These are phyloP conservation scores for Crotalus adamanteus DNA, from an alignment of 2,797 vertebrate genomes.

Conservation along the genomic window DNA sequence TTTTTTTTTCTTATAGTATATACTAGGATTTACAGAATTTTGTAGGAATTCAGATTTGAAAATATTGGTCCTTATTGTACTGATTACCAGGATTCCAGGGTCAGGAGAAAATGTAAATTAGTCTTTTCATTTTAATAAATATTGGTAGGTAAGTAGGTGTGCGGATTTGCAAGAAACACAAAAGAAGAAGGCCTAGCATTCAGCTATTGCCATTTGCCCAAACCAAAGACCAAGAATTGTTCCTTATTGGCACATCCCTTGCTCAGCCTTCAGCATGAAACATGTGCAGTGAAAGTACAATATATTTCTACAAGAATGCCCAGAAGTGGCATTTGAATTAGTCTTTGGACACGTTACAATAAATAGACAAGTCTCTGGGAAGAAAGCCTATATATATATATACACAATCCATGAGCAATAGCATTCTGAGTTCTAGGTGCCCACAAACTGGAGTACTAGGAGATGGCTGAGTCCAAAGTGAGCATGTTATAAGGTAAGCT, in stretches of 20 bases:
- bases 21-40: not conserved
- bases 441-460: not conserved
- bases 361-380: slow-evolving; percentile 1
- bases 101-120: not conserved
- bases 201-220: not conserved
- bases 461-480: not conserved
- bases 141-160: not conserved
- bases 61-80: not conserved
- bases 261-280: slow-evolving; percentile 18
- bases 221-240: not conserved
- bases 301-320: slow-evolving; percentile 16
- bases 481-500: not conserved
- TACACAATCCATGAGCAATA: not conserved
- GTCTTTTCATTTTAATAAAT: not conserved
- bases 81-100: not conserved
- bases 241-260: not conserved
- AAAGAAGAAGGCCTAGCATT: slow-evolving; percentile 13
- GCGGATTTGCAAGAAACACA: slow-evolving; percentile 8
- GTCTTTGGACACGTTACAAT: slow-evolving; percentile 18
- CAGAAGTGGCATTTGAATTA: not conserved
- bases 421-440: not conserved
- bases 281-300: slow-evolving; percentile 14
- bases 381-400: not conserved
- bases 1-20: not conserved
- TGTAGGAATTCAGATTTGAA: slow-evolving; percentile 1